Percentiles rank a stretch among this genome's conserved stretches.
Conservation (phyloP, 2,113 vertebrate genomes). For the Arizona elegans region DNA sequence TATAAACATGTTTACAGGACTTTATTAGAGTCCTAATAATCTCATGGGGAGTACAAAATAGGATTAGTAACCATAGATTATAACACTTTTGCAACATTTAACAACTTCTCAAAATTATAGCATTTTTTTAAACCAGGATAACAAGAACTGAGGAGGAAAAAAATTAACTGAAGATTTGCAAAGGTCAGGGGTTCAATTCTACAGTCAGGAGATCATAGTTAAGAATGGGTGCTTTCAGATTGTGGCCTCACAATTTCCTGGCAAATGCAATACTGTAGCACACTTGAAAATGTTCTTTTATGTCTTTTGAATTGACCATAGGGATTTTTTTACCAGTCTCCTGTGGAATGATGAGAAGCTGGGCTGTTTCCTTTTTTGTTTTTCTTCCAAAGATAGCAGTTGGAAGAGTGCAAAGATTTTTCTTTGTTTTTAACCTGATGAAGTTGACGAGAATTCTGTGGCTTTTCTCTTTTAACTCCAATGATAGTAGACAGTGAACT, state of each 20-base stretch:
- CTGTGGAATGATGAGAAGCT: neutral
- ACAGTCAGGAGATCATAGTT: neutral
- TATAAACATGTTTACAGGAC: too few species aligned
- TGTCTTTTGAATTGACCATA: neutral
- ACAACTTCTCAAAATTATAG: neutral
- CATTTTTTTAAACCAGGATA: neutral
- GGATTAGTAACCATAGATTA: neutral
- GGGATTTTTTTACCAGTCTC: neutral
- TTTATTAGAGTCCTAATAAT: too few species aligned
- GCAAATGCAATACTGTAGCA: neutral
- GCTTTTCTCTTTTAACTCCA: neutral
- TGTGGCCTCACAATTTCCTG: neutral
- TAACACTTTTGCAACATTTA: neutral
- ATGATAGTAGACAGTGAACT: neutral
- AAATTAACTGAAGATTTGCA: neutral
- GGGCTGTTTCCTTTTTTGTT: neutral
- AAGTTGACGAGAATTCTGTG: neutral
- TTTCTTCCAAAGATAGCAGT: neutral
- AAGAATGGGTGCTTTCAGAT: neutral
- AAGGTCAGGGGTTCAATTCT: neutral
- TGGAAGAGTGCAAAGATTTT: neutral
- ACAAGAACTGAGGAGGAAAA: neutral
- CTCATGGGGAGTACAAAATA: too few species aligned
- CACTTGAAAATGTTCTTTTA: neutral
- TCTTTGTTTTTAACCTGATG: neutral